Evolutionary conservation across 2,113 vertebrate species (phyloP).

Genomic region (Solenodon paradoxus): DNA sequence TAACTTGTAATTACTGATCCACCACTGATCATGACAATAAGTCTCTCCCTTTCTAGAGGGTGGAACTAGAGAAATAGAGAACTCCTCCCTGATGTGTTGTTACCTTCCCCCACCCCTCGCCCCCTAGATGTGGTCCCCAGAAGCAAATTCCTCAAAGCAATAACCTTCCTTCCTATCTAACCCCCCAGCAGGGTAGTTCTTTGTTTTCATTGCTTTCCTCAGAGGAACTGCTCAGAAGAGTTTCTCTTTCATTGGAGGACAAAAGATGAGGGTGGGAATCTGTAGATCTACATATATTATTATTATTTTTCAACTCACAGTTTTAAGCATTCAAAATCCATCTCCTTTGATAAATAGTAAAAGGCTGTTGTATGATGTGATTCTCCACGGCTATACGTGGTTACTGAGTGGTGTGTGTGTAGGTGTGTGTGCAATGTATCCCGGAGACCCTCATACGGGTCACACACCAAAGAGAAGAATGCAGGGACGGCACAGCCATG

Average conservation of each 20-base stretch:
- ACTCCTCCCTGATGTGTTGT: not conserved
- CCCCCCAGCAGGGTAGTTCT: not conserved
- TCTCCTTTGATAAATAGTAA: not conserved
- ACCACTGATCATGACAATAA: too few relatives aligned
- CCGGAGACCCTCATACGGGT: not conserved
- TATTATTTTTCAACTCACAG: not conserved
- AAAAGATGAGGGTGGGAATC: not conserved
- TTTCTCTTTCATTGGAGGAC: not conserved
- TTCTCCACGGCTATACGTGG: not conserved
- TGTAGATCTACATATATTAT: not conserved
- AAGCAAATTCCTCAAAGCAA: not conserved
- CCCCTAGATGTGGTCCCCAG: not conserved
- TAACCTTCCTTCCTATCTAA: not conserved
- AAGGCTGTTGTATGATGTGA: not conserved
- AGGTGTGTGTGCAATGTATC: not conserved
- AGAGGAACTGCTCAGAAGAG: not conserved
- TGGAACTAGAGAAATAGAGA: too few relatives aligned
- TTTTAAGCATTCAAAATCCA: not conserved
- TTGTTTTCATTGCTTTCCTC: not conserved
- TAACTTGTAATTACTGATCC: too few relatives aligned
- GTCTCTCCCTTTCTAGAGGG: not conserved
- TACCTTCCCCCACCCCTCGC: not conserved
- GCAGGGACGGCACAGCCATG: not conserved
- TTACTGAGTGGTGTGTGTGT: not conserved
- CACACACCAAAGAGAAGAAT: not conserved